These are phyloP conservation scores for Batillaria attramentaria DNA, from an alignment of 1,140 invertebrate genomes.

Conservation along the genomic window DNA sequence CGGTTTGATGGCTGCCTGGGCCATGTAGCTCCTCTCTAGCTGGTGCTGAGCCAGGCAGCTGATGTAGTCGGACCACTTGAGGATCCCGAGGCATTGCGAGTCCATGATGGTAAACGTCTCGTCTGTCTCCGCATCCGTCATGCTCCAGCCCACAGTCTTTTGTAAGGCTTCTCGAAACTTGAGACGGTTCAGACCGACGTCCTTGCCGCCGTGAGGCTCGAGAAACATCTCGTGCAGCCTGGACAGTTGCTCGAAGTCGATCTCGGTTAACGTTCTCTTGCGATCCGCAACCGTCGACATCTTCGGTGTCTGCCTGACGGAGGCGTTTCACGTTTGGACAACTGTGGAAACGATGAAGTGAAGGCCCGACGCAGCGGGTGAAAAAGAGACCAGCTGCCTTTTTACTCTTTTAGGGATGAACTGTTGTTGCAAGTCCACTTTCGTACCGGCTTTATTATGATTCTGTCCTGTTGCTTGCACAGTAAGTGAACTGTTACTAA, in stretches of 20 bases:
- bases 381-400: no score
- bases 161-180: conserved; percentile 58
- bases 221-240: neutral
- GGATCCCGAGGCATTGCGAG: neutral
- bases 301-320: no score
- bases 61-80: conserved; percentile 18
- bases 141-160: conserved; percentile 51
- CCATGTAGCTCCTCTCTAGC: neutral
- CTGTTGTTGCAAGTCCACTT: no score
- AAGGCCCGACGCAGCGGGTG: no score
- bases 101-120: conserved; percentile 65
- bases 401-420: no score
- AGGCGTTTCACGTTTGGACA: no score
- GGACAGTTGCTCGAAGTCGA: conserved; percentile 8
- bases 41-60: neutral
- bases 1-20: neutral
- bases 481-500: no score
- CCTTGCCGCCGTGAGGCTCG: neutral
- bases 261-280: neutral
- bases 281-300: neutral
- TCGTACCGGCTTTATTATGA: no score
- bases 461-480: no score
- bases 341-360: no score
- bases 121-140: conserved; percentile 56
- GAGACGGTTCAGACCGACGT: conserved; percentile 51